Evolutionary conservation across 1,140 invertebrate genomes (phyloP), one percentile per base, ranked within the genome.

Genomic region (Drosophila ficusphila): DNA sequence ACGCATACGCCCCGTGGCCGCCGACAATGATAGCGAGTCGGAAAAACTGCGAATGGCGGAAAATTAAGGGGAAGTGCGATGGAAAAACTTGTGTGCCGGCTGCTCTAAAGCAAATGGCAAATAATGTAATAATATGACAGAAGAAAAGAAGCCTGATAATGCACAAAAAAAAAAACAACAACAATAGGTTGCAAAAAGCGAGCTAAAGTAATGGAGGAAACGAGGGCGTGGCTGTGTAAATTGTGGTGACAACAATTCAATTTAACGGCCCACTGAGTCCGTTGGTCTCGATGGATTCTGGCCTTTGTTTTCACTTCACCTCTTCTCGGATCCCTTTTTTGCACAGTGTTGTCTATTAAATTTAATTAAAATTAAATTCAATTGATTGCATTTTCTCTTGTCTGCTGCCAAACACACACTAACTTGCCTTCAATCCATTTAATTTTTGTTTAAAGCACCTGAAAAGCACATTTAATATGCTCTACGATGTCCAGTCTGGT

Each of bases 211-310:
- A 25, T 34, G 18, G 34, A 12, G 31, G 23, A 48, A 38, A 39
- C 6, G n/a, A 6, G 58, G 38, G 58, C 58, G 69, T 64, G 58
- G 27, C 54, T 33, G 25, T 42, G 48, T 53, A 71, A 76, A 78
- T 85, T 76, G 72, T 47, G 79, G 76, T 69, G 81, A 83, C 79
- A 86, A 85, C 81, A 85, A 85, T 85, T 85, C 82, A 85, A 88
- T 85, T 85, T 85, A 86, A 77, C 77, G 81, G 72, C 85, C 79
- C 82, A 85, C 58, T 76, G 81, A 54, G 58, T 57, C 54, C 56
- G 42, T 46, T 16, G n/a, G n/a, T 33, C 46, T 21, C 46, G 19
- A 25, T 57, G 60, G 41, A 36, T 41, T 67, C 57, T 27, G 47
- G 39, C 42, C 53, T 52, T 62, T 67, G 36, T 67, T 67, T 67